Evolutionary conservation across 2,797 vertebrate species (phyloP), one percentile per base, ranked within the genome.

Genomic region (Eulemur albifrons): DNA sequence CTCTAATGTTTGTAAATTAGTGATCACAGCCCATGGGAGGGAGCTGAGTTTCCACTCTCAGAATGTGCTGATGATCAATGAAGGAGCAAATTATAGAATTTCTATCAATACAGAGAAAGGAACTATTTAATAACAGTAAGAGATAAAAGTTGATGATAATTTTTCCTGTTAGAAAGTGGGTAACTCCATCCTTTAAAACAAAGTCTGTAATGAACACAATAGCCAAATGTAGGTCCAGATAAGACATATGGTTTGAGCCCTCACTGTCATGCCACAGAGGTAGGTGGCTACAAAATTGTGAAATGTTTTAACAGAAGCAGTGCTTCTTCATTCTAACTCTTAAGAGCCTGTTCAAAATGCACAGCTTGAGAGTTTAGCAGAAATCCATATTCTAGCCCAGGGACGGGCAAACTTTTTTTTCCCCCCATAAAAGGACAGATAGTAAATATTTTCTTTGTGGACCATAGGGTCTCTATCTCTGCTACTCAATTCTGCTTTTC

Each of bases 401-500:
- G n/a, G 20, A 25, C 30, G 17, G n/a, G 43, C 17, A 77, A 80
- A 54, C 13, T 17, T 38, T 67, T 63, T n/a, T 35, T 15, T 75
- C 35, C 2, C 32, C 48, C 18, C 5, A 7, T 30, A 73, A 86
- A 94, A 94, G 15, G 9, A 9, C 52, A 93, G 27, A 76, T 0
- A 81, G 12, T 72, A 88, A 93, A 83, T 72, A 90, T 69, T 88
- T 94, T 59, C 45, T 93, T 59, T 88, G 38, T 40, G 18, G n/a
- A 23, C 9, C 8, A 32, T 21, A 32, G 5, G 27, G 25, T 76
- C 48, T 85, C 54, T 75, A 70, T 73, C 15, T 35, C 35, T 61
- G 86, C 43, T 54, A 45, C 32, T 40, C 15, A 8, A 32, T n/a
- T 90, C 59, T 88, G 43, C 59, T 32, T 95, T 20, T 35, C 9